phyloP scores from a whole-genome alignment of 2,888 invertebrate genomes.

The Epinotia ramella region DNA sequence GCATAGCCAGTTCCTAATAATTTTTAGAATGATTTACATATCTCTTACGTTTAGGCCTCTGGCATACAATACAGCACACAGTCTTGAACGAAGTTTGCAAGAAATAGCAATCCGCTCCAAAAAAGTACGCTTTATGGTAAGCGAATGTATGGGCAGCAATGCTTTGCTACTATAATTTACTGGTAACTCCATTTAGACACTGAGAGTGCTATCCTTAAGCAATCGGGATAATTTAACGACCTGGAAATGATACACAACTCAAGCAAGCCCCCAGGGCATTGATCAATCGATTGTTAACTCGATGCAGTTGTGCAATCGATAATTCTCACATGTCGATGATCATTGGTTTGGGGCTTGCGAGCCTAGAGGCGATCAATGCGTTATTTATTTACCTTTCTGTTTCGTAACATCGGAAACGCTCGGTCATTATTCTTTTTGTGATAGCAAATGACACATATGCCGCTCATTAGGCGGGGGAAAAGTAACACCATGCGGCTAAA shows the following conservation, averaged over 20 bases:
- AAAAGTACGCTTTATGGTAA: not conserved
- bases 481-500: constrained; percentile 26
- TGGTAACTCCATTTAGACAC: constrained; percentile 14
- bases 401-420: constrained; percentile 32
- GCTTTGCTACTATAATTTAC: not conserved
- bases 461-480: constrained; percentile 18
- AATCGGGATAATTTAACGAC: constrained; percentile 25
- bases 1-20: too few relatives aligned
- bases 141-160: not conserved
- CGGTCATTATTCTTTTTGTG: constrained; percentile 34
- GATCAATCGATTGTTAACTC: constrained; percentile 31
- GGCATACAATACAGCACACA: not conserved
- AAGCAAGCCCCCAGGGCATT: constrained; percentile 1
- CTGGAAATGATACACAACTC: constrained; percentile 23
- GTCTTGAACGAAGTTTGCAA: not conserved
- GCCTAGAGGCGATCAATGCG: constrained; percentile 22
- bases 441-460: constrained; percentile 27
- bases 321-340: constrained; percentile 32
- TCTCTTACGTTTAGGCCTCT: too few relatives aligned
- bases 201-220: constrained; percentile 4
- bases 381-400: constrained; percentile 34
- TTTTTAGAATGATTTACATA: too few relatives aligned
- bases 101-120: not conserved
- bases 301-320: constrained; percentile 35
- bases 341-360: constrained; percentile 8